Evolutionary conservation across 2,888 invertebrate species (phyloP).

Genomic region (Lathronympha strigana): DNA sequence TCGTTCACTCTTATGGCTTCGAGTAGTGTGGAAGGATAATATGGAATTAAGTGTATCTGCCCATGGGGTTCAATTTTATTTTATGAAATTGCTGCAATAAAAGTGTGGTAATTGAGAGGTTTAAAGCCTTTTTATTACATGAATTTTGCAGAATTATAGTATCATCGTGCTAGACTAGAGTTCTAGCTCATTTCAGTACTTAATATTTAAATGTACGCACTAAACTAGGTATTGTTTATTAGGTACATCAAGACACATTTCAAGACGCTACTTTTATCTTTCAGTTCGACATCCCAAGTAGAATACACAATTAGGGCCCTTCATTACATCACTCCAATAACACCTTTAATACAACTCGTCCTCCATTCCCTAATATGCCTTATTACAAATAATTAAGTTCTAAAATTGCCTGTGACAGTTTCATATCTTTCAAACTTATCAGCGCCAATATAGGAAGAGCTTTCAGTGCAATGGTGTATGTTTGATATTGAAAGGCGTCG

Average conservation of each 20-base stretch:
- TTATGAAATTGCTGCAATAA: conserved; percentile 76
- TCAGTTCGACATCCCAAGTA: conserved; percentile 65
- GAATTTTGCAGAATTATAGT: conserved; percentile 47
- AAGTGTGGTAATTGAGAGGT: conserved; percentile 78
- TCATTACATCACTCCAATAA: conserved; percentile 82
- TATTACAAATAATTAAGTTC: conserved; percentile 44
- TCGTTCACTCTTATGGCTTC: conserved; percentile 52
- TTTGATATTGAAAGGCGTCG: conserved; percentile 74
- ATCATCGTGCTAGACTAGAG: conserved; percentile 28
- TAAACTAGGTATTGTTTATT: conserved; percentile 10
- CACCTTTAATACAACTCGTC: conserved; percentile 67
- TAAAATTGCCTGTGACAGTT: conserved; percentile 41
- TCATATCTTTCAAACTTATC: conserved; percentile 58
- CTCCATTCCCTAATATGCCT: conserved; percentile 45
- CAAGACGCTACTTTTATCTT: conserved; percentile 62
- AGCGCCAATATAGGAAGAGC: conserved; percentile 55
- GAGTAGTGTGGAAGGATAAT: conserved; percentile 57
- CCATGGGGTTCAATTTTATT: conserved; percentile 74
- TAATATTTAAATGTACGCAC: background rate
- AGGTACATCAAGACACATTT: conserved; percentile 15
- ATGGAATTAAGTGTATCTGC: conserved; percentile 78
- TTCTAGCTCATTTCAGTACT: background rate
- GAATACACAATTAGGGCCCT: conserved; percentile 82
- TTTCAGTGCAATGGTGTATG: conserved; percentile 53
- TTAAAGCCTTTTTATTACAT: conserved; percentile 64